Base-by-base conservation (phyloP, 2,888 invertebrate species). In the Marronus borbonicus region DNA sequence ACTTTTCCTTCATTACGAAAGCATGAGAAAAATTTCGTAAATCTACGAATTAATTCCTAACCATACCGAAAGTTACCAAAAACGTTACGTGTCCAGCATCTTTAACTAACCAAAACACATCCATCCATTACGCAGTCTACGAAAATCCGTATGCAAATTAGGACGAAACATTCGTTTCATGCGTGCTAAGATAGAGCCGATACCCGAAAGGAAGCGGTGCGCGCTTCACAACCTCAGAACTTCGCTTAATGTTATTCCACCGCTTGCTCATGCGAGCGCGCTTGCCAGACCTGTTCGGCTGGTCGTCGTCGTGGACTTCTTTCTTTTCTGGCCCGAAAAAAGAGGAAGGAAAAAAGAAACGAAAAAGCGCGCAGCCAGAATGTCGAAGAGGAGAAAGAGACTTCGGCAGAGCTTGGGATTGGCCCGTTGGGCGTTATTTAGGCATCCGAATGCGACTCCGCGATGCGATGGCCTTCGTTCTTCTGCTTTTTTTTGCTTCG, bases 301-400 rank as follows among this genome's bases (percentile, higher is more conserved):
- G 65, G 77, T 77, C 77, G 72, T 77, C 72, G 72, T 77, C 77
- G 72, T 77, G 72, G 72, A 74, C 62, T 74, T 74, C 62, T 74
- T 74, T 74, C 72, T 74, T 74, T 60, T 39, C 60, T 49, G 60
- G 60, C 60, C 31, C 50, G 68, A 68, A 68, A 68, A 44, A 68
- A 68, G 17, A 52, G 50, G 65, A 20, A 44, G 44, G 24, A 68
- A 68, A 68, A 68, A 74, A 74, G 60, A 44, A 60, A 74, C 44
- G 44, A 60, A 74, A 74, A 72, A 72, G 55, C 66, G 66, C 66
- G 65, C 65, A 64, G 76, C 76, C 55, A 58, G 55, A 50, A 68
- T 28, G 66, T 66, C 68, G 76, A 75, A 75, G 75, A 49, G 76
- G 55, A 64, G 50, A 64, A 76, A 62, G 74, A 76, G 24, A 28